These are phyloP conservation scores for Pogonocichla stellata DNA, from an alignment of 2,113 vertebrate genomes.

Conservation along the genomic window DNA sequence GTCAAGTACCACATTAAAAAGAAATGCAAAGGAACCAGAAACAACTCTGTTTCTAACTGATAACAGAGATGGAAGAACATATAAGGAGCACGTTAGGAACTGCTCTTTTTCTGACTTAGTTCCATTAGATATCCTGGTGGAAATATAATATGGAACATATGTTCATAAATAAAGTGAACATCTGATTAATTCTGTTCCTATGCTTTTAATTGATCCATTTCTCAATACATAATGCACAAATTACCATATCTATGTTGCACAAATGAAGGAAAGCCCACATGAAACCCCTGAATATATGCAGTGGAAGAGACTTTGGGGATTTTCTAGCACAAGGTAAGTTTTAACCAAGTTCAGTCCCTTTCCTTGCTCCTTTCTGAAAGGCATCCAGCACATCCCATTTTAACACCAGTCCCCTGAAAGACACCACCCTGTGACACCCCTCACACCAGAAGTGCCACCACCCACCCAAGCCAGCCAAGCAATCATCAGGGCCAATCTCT, in stretches of 20 bases:
- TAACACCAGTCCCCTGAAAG: not conserved
- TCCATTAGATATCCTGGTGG: not conserved
- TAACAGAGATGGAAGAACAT: slow-evolving; percentile 12
- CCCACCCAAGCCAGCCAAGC: not conserved
- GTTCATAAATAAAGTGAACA: slow-evolving; percentile 63
- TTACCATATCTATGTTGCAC: not conserved
- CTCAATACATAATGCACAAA: slow-evolving; percentile 30
- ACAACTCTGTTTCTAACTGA: slow-evolving; percentile 8
- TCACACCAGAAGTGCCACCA: not conserved
- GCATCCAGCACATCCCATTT: not conserved
- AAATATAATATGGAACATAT: not conserved
- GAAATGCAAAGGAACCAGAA: slow-evolving; percentile 51
- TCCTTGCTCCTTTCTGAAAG: not conserved
- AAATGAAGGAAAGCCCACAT: not conserved
- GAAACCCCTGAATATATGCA: not conserved
- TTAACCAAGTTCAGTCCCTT: not conserved
- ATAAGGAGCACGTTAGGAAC: slow-evolving; percentile 32
- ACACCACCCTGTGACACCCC: not conserved
- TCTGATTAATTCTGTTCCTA: slow-evolving; percentile 40
- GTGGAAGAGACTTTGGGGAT: not conserved
- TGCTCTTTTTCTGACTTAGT: slow-evolving; percentile 38
- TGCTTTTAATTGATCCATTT: slow-evolving; percentile 40
- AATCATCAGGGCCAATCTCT: not conserved
- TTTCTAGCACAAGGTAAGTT: not conserved
- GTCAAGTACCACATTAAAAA: slow-evolving; percentile 12